Evolutionary conservation across 1,140 invertebrate genomes (phyloP), one percentile per base, ranked within the genome.

Genomic region (Condylostylus longicornis): DNA sequence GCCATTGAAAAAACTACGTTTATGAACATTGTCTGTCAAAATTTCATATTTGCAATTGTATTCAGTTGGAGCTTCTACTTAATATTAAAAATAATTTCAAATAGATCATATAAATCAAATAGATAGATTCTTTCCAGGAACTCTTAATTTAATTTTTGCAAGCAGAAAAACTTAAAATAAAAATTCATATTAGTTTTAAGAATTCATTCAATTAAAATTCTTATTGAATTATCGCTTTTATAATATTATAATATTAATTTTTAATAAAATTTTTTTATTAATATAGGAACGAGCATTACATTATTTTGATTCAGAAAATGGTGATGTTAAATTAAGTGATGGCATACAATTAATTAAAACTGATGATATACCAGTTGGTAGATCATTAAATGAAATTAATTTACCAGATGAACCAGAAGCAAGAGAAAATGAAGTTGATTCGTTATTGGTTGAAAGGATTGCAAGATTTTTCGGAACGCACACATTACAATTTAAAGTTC

Each of bases 401-500:
- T 58, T 83, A 35, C 72, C 80, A 17, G 67, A 71, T 9, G 77
- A 83, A 47, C 64, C 68, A 13, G 71, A 74, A 45, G 75, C 75
- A 12, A 70, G 77, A 40, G 80, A 86, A 59, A 66, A 74, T n/a
- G 74, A 76, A 35, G 70, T 85, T 4, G 79, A 85, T 45, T 71
- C 73, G n/a, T 69, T 79, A 33, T 63, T 85, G 19, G 60, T 80
- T 15, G 79, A 86, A 46, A 71, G 74, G 29, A 69, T 79, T 20
- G 70, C 75, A 38, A 71, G 74, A 40, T 83, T 82, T 67, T 65
- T 85, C 33, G 73, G 78, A 42, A 77, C 75, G 35, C 79, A 82
- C 58, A 81, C 79, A 12, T 67, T 84, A 29, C 79, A 84, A 54
- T 71, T 84, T 42, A 79, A 76, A 53, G 60, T 83, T 10, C 80